Evolutionary conservation across 1,140 invertebrate species (phyloP), one percentile per base, ranked within the genome.

Genomic region (Gryllus bimaculatus): DNA sequence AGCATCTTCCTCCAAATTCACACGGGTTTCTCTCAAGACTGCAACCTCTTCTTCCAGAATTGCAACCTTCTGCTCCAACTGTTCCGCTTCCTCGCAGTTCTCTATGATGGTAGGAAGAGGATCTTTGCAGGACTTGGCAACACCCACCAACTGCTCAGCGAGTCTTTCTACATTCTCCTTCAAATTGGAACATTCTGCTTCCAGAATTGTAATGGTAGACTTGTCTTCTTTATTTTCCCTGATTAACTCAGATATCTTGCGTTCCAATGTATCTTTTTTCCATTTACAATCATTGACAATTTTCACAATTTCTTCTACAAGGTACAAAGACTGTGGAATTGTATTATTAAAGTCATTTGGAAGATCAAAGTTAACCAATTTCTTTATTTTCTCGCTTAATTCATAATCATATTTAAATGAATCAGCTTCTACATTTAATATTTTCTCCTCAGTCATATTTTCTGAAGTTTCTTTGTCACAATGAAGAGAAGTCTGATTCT

Each of bases 51-150:
- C 73, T 54, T 80, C 80, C 54, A 80, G 48, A 21, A 26, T 39
- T 39, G 47, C 6, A 5, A 78, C 74, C 13, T 48, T 77, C 66
- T 78, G 79, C 48, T 75, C 76, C 73, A 80, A 49, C 20, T 47
- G 47, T 73, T 78, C 80, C 15, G 49, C 47, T 47, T 87, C 87
- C 77, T 88, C 86, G 78, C 83, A 86, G 0, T 82, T 85, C 80
- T 87, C 86, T 0, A 86, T 86, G 76, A 87, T 87, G 6, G 84
- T 85, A 7, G 86, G 84, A 10, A 87, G 81, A 79, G 84, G 85
- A 2, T 82, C 83, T 26, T 86, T 85, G 0, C 86, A 78, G 54
- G 84, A 83, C 48, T 85, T 83, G 5, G 85, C 83, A 79, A 86
- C 84, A 0, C 84, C 49, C 0, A 85, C 48, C n/a, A 75, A 75